A percentile compares a stretch with the other conserved stretches of the same genome.
Conservation (phyloP, 1,140 invertebrate species). For the Rhynchophorus ferrugineus region DNA sequence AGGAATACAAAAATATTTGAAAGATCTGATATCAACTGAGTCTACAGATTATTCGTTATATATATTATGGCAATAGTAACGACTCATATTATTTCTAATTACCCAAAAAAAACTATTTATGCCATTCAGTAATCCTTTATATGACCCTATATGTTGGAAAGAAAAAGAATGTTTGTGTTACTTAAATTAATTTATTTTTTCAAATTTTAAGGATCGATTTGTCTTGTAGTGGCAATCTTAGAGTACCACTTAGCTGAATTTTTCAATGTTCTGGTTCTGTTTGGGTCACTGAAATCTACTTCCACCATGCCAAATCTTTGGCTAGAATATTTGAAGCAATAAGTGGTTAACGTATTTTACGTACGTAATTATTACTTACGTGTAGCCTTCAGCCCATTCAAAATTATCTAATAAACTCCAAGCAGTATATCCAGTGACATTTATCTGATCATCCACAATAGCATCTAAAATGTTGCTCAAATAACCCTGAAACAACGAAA, state of each 20-base stretch:
- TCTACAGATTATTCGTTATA: no score
- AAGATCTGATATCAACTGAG: no score
- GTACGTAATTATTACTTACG: slow-evolving; percentile 16
- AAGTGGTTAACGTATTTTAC: background rate
- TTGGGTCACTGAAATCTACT: slow-evolving; percentile 62
- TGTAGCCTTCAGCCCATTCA: slow-evolving; percentile 26
- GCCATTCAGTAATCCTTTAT: no score
- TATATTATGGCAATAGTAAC: no score
- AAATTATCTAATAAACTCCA: slow-evolving; percentile 31
- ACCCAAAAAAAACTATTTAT: no score
- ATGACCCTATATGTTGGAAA: no score
- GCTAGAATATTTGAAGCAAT: slow-evolving; percentile 39
- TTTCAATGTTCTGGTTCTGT: slow-evolving; percentile 49
- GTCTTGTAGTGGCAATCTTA: slow-evolving; percentile 12
- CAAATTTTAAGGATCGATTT: no score
- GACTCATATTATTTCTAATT: no score
- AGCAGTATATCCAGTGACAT: slow-evolving; percentile 24
- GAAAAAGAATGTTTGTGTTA: no score
- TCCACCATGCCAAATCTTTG: slow-evolving; percentile 65
- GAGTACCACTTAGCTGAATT: slow-evolving; percentile 20
- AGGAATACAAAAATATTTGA: no score
- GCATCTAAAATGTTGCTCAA: slow-evolving; percentile 20
- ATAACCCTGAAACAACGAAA: slow-evolving; percentile 18
- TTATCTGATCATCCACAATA: slow-evolving; percentile 31
- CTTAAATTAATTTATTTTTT: no score